Evolutionary conservation across 2,113 vertebrate genomes (phyloP), one percentile per base, ranked within the genome.

Genomic region (Oplegnathus fasciatus): DNA sequence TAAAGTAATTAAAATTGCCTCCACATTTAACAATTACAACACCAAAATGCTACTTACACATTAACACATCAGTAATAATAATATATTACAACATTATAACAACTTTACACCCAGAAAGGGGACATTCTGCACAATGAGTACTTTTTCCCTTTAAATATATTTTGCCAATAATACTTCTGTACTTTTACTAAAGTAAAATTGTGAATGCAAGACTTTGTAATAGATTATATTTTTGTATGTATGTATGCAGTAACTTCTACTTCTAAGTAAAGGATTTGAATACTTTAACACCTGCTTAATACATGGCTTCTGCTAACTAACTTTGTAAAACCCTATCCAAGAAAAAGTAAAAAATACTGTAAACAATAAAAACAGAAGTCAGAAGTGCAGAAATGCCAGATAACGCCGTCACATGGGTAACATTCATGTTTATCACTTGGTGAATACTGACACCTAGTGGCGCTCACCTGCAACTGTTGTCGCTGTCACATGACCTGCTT

Each of bases 361-460:
- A 32, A 22, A 37, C 20, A 22, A 37, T 5, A 62, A 22, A 37
- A 62, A 37, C 8, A 37, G 15, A 9, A 30, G 6, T 62, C 8
- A 62, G 18, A 5, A 11, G 4, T 10, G 3, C 20, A 6, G 32
- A 34, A 37, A 24, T 13, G 61, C 2, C 22, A 15, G 4, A 24
- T 40, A 5, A 22, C 11, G 20, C 18, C 26, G n/a, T 32, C 28
- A 18, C 22, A 55, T 55, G 24, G 4, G 2, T 28, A 7, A 52
- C 6, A 1, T 61, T 18, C 7, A 17, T 61, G 28, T 24, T 64
- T 6, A 54, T 52, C 7, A 0, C 26, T 61, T 58, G n/a, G 55
- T 78, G 9, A 77, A 67, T 17, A 28, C 5, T 32, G 32, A 78
- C 87, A 64, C 13, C 87, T 83, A 26, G 67, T 65, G 88, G 75